A percentile compares a stretch with the other conserved stretches of the same genome.
Conservation (phyloP, 1,140 invertebrate genomes). For the Elymnias hypermnestra region DNA sequence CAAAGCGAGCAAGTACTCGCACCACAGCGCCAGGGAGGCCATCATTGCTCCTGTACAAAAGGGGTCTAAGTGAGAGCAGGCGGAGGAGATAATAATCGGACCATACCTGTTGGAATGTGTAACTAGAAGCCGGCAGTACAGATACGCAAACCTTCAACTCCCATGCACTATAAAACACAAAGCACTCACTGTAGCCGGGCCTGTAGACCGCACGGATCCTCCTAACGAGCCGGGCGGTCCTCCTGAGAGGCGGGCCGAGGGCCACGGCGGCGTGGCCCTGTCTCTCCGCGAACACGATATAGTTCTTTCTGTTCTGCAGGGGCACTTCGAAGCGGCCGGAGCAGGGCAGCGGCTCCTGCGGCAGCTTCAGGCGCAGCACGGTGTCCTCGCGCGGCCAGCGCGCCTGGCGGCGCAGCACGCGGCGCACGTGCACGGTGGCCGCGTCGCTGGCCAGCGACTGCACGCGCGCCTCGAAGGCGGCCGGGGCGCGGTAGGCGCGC, state of each 20-base stretch:
- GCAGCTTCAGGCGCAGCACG: constrained; percentile 52
- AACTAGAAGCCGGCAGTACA: too few species aligned
- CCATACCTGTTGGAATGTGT: too few species aligned
- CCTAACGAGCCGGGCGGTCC: constrained; percentile 55
- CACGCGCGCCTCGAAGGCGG: constrained; percentile 66
- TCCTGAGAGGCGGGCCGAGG: constrained; percentile 57
- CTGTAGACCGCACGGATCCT: constrained; percentile 66
- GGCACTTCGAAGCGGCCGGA: constrained; percentile 67
- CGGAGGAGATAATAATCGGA: too few species aligned
- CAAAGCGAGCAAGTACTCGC: too few species aligned
- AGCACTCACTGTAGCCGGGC: constrained; percentile 67
- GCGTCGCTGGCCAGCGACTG: constrained; percentile 55
- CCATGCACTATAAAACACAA: constrained; percentile 43
- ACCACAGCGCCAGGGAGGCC: constrained; percentile 11
- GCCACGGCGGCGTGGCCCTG: constrained; percentile 60
- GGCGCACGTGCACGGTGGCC: constrained; percentile 56
- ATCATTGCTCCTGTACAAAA: too few species aligned
- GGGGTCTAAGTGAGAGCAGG: too few species aligned
- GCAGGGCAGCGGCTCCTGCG: constrained; percentile 47
- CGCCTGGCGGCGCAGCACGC: constrained; percentile 52
- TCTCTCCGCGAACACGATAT: constrained; percentile 69
- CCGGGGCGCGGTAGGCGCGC: constrained; percentile 65
- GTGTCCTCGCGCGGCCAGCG: constrained; percentile 61
- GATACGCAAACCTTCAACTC: too few species aligned
- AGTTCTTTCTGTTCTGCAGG: constrained; percentile 59